Percentiles rank a stretch among this genome's conserved stretches.
Evolutionary conservation across 2,797 vertebrate genomes (phyloP).

Genomic region (Ctenopoma multispine): DNA sequence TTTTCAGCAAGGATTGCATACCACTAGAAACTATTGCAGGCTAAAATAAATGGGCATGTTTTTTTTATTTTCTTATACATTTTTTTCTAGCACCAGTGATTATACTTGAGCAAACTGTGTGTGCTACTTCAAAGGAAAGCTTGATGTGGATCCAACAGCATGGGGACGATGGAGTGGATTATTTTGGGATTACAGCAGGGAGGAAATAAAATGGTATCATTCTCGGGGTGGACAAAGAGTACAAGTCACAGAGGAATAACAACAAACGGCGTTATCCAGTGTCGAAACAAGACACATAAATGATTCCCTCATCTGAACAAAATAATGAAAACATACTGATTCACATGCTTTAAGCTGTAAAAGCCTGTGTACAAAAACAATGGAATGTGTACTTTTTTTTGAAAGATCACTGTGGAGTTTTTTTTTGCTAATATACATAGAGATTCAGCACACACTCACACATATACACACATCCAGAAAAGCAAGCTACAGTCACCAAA

Average conservation of each 20-base stretch:
- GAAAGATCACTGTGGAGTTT: slow-evolving; percentile 51
- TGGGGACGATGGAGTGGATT: slow-evolving; percentile 77
- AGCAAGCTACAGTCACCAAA: slow-evolving; percentile 87
- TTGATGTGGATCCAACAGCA: slow-evolving; percentile 88
- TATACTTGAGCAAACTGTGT: slow-evolving; percentile 85
- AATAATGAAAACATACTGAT: slow-evolving; percentile 74
- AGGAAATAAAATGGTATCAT: slow-evolving; percentile 79
- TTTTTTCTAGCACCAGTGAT: slow-evolving; percentile 74
- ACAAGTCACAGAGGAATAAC: slow-evolving; percentile 64
- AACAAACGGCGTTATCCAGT: slow-evolving; percentile 81
- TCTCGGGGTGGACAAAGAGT: slow-evolving; percentile 88
- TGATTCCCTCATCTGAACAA: slow-evolving; percentile 87
- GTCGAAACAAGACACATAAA: slow-evolving; percentile 83
- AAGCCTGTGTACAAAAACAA: slow-evolving; percentile 72
- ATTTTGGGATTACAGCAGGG: slow-evolving; percentile 70
- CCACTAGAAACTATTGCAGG: slow-evolving; percentile 86
- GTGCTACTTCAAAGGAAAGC: slow-evolving; percentile 86
- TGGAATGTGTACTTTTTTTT: slow-evolving; percentile 76
- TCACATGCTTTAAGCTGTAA: slow-evolving; percentile 33
- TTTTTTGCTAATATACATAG: slow-evolving; percentile 85
- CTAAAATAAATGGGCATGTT: slow-evolving; percentile 73
- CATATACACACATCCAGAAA: slow-evolving; percentile 55
- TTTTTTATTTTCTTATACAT: slow-evolving; percentile 47
- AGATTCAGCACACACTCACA: slow-evolving; percentile 52
- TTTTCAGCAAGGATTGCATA: slow-evolving; percentile 89